Base-by-base conservation (phyloP, 2,113 vertebrate genomes). In the Chaetodon auriga region DNA sequence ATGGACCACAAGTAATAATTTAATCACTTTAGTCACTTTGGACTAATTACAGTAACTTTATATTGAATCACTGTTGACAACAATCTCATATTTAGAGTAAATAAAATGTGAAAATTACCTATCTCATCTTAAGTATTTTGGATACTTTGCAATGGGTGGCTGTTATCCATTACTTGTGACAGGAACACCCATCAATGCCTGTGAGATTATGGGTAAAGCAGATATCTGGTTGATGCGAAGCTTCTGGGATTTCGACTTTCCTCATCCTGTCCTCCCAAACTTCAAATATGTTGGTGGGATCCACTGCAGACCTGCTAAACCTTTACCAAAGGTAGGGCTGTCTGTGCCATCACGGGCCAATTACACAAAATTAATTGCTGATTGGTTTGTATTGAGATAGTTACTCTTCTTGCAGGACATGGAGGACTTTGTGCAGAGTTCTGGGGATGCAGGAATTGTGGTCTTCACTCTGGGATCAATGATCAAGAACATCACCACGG, bases 181-280 rank as follows among this genome's bases (percentile, higher is more conserved):
- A 98, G 97, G 97, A 75, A 95, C 75, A 49, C 95, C 96, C 48
- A 96, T 96, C 23, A 96, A 94, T 0, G 80, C 95, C 68, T 98
- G 97, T 78, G 96, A 98, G 91, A 88, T 88, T 0, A 94, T 97
- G 94, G 94, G 97, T 0, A 97, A 93, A 91, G 97, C 96, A 65
- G 97, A 98, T 72, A 96, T 98, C 54, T 98, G 97, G 97, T 84
- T 98, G 78, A 97, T 98, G 0, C 84, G 96, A 78, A 97, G 96
- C 5, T 98, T 97, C 72, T 99, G 97, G 97, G 97, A 99, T 87
- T 96, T 99, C 81, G 96, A 97, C 81, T 98, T 96, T 90, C 97
- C 97, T 66, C 95, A 95, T 2, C 97, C 97, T 68, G 92, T 95
- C 48, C 94, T 98, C 60, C 97, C 97, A 10, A 98, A 98, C 90